Evolutionary conservation across 2,888 invertebrate species (phyloP), one percentile per base, ranked within the genome.

Genomic region (Volucella bombylans): DNA sequence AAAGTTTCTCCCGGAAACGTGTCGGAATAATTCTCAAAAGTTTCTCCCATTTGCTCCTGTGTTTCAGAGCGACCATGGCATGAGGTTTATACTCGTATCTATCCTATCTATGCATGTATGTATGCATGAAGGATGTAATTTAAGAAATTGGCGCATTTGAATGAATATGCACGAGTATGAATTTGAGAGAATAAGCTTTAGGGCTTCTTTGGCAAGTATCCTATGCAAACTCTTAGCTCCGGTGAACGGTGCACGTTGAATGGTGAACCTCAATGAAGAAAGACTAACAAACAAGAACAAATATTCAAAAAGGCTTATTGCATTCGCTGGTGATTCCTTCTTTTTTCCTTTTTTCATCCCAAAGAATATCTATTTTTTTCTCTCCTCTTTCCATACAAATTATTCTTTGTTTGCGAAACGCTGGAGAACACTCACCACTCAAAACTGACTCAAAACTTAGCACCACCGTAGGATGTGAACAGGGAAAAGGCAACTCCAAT

Each of bases 141-240:
- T 47, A 41, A 55, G 73, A 64, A 64, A 73, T 64, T 65, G 57
- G 57, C 45, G 59, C 65, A 49, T 65, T 76, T 8, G 41, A n/a
- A n/a, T 12, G 9, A 38, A 14, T 10, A 39, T 23, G 23, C 31
- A 31, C 31, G 4, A 31, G 6, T 31, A 31, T 31, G 31, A 31
- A 59, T 67, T 18, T 14, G 4, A 11, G 59, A 43, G 45, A 15
- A 74, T 43, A 31, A 45, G 59, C 61, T 54, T 61, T 14, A 76
- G 54, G 76, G 61, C 61, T 76, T 54, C 76, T 68, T 68, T 76
- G 61, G 50, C 65, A 76, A 59, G 52, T 76, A 68, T 61, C 52
- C 39, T 50, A 15, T 59, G n/a, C 47, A 47, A 72, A 47, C 54
- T 73, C 54, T 39, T 62, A 64, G 14, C 14, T 18, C 11, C 62